Conservation (phyloP, 2,888 invertebrate species). For the Drosophila conformis region DNA sequence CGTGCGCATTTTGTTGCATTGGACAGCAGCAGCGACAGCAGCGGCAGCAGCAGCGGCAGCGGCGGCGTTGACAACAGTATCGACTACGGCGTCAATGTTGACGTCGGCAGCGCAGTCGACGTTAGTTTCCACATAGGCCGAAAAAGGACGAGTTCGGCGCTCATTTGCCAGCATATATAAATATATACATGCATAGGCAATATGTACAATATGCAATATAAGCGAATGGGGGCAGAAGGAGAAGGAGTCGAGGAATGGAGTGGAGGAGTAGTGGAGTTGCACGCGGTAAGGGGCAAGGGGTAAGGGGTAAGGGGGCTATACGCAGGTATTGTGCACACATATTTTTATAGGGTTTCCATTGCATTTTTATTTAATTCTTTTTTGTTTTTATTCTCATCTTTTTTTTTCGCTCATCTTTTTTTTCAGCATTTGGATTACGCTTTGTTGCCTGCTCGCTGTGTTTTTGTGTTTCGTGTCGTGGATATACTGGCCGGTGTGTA, state of each 20-base stretch:
- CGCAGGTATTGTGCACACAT: conserved; percentile 53
- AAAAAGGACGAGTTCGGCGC: conserved; percentile 77
- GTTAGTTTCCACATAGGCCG: conserved; percentile 69
- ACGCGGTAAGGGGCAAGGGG: too few species aligned
- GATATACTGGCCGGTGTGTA: conserved; percentile 25
- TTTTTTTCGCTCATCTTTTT: conserved; percentile 28
- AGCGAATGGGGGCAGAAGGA: conserved; percentile 2
- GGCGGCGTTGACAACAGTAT: conserved; percentile 7
- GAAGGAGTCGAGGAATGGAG: background rate
- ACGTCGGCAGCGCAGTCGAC: conserved; percentile 35
- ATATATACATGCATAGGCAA: conserved; percentile 20
- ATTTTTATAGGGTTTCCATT: conserved; percentile 82
- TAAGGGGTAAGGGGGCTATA: conserved; percentile 1
- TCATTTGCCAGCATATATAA: conserved; percentile 66
- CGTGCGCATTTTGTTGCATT: conserved; percentile 25
- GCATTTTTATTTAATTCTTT: conserved; percentile 60
- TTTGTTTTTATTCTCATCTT: conserved; percentile 35
- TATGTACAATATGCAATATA: conserved; percentile 20
- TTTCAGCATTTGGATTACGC: conserved; percentile 78
- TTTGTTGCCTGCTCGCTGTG: conserved; percentile 58
- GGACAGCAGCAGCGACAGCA: conserved; percentile 2
- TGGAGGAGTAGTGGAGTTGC: background rate
- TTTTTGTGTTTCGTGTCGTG: conserved; percentile 34
- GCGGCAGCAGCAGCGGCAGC: background rate
- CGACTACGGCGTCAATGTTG: conserved; percentile 27